Base-by-base conservation (phyloP, 1,140 invertebrate genomes). In the Palaemon carinicauda region DNA sequence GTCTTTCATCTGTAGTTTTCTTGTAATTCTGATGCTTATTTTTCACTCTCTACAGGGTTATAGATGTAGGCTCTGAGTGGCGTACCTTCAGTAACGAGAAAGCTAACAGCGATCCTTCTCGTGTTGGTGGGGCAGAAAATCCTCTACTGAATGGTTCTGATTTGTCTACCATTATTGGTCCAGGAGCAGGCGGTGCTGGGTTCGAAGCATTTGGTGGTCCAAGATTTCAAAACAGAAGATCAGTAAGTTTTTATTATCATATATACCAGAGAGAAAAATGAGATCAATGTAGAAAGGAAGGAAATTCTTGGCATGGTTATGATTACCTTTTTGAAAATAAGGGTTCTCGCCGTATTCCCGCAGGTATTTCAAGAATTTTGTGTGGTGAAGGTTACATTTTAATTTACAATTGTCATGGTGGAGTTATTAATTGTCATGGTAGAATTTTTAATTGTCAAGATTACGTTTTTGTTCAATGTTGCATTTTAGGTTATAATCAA, bases 41-140 rank as follows among this genome's bases (percentile, higher is more conserved):
- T 56, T 93, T 92, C 90, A 97, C 52, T 41, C 54, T 14, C 33
- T 71, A 19, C 85, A 90, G 98, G 91, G 97, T 99, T 0, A 98
- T 99, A 89, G 99, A 99, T 93, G 99, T 99, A n/a, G 98, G 98
- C n/a, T 99, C 98, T n/a, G 99, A 99, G 92, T 99, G 99, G 99
- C 94, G 99, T 92, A 99, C 98, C 78, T 99, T 99, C 92, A 99
- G 97, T 90, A 99, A 99, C 93, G 99, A 99, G 91, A 99, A 99
- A 91, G 95, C 95, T 87, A 96, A 96, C 10, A 96, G 96, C 2
- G 99, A 99, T 93, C 98, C 98, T 29, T 99, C 97, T 93, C 97
- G 98, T 96, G 99, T 99, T 87, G 99, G 99, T 93, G 96, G 96
- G 0, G 96, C 96, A 7, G 96, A 98, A 93, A 99, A 99, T 93